Conservation (phyloP, 1,140 invertebrate genomes). For the Neodiprion fabricii region DNA sequence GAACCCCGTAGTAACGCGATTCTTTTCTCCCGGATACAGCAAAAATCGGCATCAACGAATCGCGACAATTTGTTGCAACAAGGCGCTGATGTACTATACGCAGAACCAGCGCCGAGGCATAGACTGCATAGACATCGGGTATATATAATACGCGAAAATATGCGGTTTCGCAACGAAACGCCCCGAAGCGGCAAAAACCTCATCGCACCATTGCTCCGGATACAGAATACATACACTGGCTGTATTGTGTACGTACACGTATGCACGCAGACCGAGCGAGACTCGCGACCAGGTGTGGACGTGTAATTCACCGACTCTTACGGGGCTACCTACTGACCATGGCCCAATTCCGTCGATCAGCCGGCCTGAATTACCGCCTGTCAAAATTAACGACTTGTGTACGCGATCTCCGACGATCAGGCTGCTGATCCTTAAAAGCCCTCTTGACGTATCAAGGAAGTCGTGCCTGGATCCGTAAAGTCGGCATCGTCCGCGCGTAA, state of each 20-base stretch:
- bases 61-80: no score
- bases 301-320: slow-evolving; percentile 5
- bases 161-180: neutral
- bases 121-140: neutral
- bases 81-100: no score
- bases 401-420: neutral
- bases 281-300: neutral
- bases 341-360: slow-evolving; percentile 32
- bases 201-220: neutral
- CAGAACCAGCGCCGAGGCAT: no score
- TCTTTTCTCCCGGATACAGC: no score
- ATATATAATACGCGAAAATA: neutral
- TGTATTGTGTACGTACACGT: neutral
- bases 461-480: neutral
- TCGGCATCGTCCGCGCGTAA: no score
- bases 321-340: slow-evolving; percentile 29
- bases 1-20: no score
- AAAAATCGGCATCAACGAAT: no score
- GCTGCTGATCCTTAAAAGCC: neutral
- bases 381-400: slow-evolving; percentile 32
- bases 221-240: neutral
- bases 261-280: slow-evolving; percentile 9
- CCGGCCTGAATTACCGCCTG: slow-evolving; percentile 33
- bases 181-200: neutral
- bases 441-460: slow-evolving; percentile 2